Evolutionary conservation across 2,888 invertebrate genomes (phyloP).

Genomic region (Archips xylosteana): DNA sequence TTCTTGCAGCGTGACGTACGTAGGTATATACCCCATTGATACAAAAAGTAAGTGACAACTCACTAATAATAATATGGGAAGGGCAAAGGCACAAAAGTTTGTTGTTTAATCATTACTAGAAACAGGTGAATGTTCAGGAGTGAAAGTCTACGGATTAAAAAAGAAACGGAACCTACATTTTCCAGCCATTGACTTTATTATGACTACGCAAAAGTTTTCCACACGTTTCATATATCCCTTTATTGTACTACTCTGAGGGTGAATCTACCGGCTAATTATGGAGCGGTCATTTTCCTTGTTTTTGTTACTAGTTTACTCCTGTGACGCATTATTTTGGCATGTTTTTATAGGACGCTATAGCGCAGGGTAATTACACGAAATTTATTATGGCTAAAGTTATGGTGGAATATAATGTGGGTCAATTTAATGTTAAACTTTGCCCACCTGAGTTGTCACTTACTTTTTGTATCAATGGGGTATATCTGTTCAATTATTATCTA

Average conservation of each 20-base stretch:
- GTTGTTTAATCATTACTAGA: no score
- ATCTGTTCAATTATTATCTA: not conserved
- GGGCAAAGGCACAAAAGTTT: no score
- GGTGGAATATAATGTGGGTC: not conserved
- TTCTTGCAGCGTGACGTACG: no score
- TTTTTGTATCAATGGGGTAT: not conserved
- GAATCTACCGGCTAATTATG: slow-evolving; percentile 1
- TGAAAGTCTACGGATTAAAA: no score
- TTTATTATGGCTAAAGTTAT: slow-evolving; percentile 4
- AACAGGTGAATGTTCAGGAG: no score
- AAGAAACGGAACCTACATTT: no score
- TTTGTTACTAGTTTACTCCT: slow-evolving; percentile 8
- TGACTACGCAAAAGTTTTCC: not conserved
- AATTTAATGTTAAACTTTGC: not conserved
- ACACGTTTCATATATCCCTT: not conserved
- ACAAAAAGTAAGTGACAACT: not conserved
- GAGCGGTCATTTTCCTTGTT: not conserved
- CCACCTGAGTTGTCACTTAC: not conserved
- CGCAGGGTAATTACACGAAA: not conserved
- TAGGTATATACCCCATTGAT: no score
- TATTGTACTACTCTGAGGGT: not conserved
- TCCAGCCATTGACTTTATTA: not conserved
- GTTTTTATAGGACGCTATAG: slow-evolving; percentile 17
- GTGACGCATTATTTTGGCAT: slow-evolving; percentile 10
- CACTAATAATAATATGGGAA: no score